Base-by-base conservation (phyloP, 2,113 vertebrate species). In the Mola mola region DNA sequence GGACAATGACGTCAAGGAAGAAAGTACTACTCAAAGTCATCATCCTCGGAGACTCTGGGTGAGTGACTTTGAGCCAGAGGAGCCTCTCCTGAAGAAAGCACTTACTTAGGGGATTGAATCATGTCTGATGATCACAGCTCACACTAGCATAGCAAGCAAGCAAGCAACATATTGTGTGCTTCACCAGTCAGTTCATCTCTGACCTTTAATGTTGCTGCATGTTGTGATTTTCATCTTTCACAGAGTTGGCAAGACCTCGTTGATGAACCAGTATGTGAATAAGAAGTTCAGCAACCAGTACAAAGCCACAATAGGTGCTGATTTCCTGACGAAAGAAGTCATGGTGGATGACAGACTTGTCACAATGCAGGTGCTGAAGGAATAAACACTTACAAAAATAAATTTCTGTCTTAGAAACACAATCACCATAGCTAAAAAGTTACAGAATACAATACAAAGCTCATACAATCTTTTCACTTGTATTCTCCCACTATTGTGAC, bases 211-310 rank as follows among this genome's bases (percentile, higher is more conserved):
- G 31, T 38, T 60, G 20, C 38, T 26, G 8, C 76, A 21, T 58
- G n/a, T 12, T 43, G 6, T 38, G 29, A 6, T 52, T 53, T 57
- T 41, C 34, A 11, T 28, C 7, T 29, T 13, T 29, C 25, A 11
- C 80, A 98, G 96, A 65, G 96, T 98, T 47, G 96, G 96, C 17
- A 98, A 98, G 90, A 98, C 96, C 42, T 98, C 96, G 0, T 89
- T 98, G 58, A 98, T 98, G 96, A 98, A 98, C 91, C 96, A 98
- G 87, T 98, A 98, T 88, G 96, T 98, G 85, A 98, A 98, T 90
- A 98, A 98, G 93, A 98, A 98, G 89, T 98, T 98, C 91, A 98
- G 95, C 87, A 98, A 98, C 85, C 96, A 98, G 82, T 98, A 98
- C 89, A 98, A 98, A 92, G 96, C 96, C 64, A 98, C 96, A 86